Evolutionary conservation across 1,140 invertebrate species (phyloP).

Genomic region (Mercenaria mercenaria): DNA sequence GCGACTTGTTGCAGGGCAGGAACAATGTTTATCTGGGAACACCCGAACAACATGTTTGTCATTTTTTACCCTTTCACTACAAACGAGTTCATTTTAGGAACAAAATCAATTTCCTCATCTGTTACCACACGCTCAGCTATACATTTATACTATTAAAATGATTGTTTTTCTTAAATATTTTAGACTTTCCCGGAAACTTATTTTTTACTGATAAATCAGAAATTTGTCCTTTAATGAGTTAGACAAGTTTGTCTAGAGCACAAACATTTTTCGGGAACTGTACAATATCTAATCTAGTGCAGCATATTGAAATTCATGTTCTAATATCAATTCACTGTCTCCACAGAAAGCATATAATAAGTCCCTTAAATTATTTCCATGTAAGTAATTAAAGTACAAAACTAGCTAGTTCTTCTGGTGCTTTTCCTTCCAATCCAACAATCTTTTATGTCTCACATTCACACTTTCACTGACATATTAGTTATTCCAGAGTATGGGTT

Average conservation of each 20-base stretch:
- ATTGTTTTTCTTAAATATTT: not conserved
- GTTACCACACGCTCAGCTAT: not conserved
- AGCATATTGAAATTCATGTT: conserved; percentile 1
- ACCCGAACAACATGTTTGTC: not conserved
- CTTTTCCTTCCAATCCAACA: not conserved
- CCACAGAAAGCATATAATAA: not conserved
- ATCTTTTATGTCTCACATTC: not conserved
- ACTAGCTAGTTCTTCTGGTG: not conserved
- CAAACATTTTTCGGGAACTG: not conserved
- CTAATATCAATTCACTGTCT: no score
- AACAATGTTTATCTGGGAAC: not conserved
- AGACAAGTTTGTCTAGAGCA: not conserved
- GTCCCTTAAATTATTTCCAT: not conserved
- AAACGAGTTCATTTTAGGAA: not conserved
- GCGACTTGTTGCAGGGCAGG: not conserved
- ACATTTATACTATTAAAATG: not conserved
- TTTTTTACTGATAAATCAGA: not conserved
- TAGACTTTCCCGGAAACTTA: not conserved
- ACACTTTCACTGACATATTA: conserved; percentile 14
- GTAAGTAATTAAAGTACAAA: conserved; percentile 24
- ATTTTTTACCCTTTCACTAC: not conserved
- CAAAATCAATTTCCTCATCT: not conserved
- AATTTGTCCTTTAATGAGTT: not conserved
- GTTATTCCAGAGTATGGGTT: no score
- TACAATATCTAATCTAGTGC: not conserved